These are phyloP conservation scores for Drosophila repletoides DNA, from an alignment of 1,140 invertebrate species.

Conservation along the genomic window DNA sequence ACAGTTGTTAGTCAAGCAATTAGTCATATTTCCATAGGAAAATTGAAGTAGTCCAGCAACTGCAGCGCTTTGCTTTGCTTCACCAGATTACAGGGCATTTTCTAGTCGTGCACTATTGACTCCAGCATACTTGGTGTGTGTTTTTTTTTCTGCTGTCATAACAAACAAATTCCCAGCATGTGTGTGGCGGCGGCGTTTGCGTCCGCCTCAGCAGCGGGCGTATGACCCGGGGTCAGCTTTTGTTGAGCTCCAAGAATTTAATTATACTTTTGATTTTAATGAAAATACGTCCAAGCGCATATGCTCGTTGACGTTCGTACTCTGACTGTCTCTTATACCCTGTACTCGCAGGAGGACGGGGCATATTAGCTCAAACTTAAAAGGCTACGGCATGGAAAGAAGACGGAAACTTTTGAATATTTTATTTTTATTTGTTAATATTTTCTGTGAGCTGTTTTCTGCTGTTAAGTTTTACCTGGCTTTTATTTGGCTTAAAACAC, in stretches of 20 bases:
- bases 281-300: slow-evolving; percentile 49
- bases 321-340: not conserved
- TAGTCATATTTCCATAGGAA: no score
- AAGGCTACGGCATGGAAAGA: no score
- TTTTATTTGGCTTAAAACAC: no score
- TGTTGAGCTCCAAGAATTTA: slow-evolving; percentile 52
- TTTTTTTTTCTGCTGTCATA: slow-evolving; percentile 61
- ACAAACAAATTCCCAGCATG: slow-evolving; percentile 67
- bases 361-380: not conserved
- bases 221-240: slow-evolving; percentile 18
- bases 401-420: no score
- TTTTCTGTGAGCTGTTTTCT: no score
- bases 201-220: not conserved
- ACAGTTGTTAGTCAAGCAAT: no score
- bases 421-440: not conserved
- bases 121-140: no score
- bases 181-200: slow-evolving; percentile 17
- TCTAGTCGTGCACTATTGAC: no score
- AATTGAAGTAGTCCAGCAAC: no score
- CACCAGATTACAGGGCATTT: no score
- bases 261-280: slow-evolving; percentile 72
- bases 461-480: no score
- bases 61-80: no score
- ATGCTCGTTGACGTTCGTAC: not conserved
- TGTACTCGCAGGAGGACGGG: not conserved